A percentile compares a stretch with the other conserved stretches of the same genome.
Conservation (phyloP, 2,888 invertebrate genomes). For the Cartodere bifasciata region DNA sequence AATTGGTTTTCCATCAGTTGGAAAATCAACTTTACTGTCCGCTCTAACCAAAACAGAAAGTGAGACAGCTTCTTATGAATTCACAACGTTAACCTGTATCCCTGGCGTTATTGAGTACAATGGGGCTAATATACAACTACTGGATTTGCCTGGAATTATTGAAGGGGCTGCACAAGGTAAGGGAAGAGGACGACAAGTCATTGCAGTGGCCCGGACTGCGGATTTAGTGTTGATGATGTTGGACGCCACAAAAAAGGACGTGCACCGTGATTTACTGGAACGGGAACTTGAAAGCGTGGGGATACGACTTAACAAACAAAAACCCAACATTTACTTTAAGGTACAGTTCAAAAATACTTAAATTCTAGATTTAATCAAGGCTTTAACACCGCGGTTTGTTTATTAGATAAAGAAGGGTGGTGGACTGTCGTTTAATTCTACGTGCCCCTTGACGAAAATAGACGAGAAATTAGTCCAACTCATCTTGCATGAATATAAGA, state of each 20-base stretch:
- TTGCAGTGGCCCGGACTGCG: conserved; percentile 96
- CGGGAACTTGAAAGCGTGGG: conserved; percentile 95
- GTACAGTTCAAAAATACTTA: conserved; percentile 32
- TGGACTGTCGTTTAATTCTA: conserved; percentile 93
- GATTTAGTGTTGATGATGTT: conserved; percentile 98
- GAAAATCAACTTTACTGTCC: conserved; percentile 93
- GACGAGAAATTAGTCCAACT: conserved; percentile 97
- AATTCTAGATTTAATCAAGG: background rate
- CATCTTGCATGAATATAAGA: conserved; percentile 97
- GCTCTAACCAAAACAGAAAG: conserved; percentile 93
- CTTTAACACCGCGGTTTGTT: conserved; percentile 10
- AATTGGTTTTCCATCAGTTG: conserved; percentile 97
- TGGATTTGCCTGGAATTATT: conserved; percentile 98
- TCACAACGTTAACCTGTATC: conserved; percentile 97
- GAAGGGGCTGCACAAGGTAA: conserved; percentile 88
- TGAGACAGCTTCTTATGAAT: conserved; percentile 96
- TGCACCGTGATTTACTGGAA: conserved; percentile 83
- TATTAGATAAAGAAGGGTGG: conserved; percentile 82
- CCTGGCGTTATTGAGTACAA: conserved; percentile 98
- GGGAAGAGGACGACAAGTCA: conserved; percentile 50
- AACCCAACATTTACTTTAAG: conserved; percentile 98
- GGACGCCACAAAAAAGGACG: conserved; percentile 96
- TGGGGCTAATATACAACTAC: conserved; percentile 94
- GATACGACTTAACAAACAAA: conserved; percentile 86
- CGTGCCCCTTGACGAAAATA: conserved; percentile 80